A percentile compares a stretch with the other conserved stretches of the same genome.
Conservation (phyloP, 2,797 vertebrate species). For the Argya squamiceps region DNA sequence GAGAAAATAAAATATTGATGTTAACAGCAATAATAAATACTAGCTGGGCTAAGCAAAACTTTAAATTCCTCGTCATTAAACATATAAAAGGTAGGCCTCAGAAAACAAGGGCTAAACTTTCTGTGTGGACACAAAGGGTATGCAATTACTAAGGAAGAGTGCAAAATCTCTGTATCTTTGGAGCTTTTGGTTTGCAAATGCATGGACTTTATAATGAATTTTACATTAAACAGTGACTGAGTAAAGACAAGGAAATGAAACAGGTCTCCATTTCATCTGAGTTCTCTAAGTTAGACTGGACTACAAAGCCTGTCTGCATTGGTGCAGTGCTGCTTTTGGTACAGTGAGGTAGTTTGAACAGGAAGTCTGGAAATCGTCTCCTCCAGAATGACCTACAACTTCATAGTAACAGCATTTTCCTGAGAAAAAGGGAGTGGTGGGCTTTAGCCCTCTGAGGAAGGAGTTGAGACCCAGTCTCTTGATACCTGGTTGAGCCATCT, state of each 20-base stretch:
- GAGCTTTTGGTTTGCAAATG: not conserved
- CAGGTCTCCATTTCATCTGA: slow-evolving; percentile 42
- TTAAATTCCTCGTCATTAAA: not conserved
- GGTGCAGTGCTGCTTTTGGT: slow-evolving; percentile 8
- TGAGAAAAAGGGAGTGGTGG: not conserved
- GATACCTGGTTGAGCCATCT: not conserved
- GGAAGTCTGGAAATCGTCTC: slow-evolving; percentile 63
- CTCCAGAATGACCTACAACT: slow-evolving; percentile 29
- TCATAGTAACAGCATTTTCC: not conserved
- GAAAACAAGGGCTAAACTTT: not conserved
- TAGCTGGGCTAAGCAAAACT: not conserved
- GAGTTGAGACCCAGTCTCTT: not conserved
- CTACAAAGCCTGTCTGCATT: slow-evolving; percentile 53
- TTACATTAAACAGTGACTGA: slow-evolving; percentile 57
- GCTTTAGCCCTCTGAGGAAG: not conserved
- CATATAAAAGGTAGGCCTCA: not conserved
- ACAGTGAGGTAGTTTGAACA: slow-evolving; percentile 37
- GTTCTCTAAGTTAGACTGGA: not conserved
- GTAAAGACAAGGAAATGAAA: slow-evolving; percentile 59
- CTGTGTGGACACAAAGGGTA: not conserved
- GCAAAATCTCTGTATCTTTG: not conserved
- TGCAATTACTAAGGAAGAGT: not conserved
- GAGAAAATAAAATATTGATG: not conserved
- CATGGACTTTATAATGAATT: slow-evolving; percentile 15
- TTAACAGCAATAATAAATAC: not conserved